Conservation (phyloP, 2,888 invertebrate genomes). For the Mylabris sibirica region DNA sequence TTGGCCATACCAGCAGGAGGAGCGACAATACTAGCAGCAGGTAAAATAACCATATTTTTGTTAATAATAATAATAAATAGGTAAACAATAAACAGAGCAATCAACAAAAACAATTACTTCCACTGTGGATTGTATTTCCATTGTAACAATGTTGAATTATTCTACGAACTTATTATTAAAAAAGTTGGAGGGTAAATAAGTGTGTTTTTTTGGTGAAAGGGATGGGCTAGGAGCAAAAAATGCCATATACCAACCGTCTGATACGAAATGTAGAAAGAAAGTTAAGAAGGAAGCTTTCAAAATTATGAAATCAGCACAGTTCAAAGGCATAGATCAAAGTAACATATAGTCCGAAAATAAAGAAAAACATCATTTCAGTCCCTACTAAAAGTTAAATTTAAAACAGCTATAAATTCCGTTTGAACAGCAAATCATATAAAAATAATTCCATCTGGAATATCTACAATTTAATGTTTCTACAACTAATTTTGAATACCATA, state of each 20-base stretch:
- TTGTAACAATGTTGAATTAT: neutral
- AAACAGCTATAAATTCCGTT: neutral
- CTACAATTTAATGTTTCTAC: neutral
- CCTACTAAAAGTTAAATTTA: neutral
- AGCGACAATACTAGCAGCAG: constrained; percentile 68
- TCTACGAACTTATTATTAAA: neutral
- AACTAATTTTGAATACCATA: too few species aligned
- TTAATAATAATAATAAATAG: neutral
- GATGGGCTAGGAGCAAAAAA: too few species aligned
- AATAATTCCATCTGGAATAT: neutral
- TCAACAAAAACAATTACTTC: neutral
- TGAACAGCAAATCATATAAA: neutral
- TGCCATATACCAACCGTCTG: too few species aligned
- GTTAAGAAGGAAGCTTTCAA: too few species aligned
- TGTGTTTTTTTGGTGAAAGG: neutral
- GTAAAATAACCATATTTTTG: constrained; percentile 50
- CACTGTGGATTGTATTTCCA: neutral
- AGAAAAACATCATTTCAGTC: neutral
- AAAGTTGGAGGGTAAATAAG: neutral
- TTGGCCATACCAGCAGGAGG: constrained; percentile 70
- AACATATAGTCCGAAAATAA: neutral
- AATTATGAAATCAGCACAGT: neutral
- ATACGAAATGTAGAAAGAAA: neutral
- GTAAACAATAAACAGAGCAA: neutral
- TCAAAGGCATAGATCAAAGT: neutral